Evolutionary conservation across 2,113 vertebrate species (phyloP).

Genomic region (Mugil cephalus): DNA sequence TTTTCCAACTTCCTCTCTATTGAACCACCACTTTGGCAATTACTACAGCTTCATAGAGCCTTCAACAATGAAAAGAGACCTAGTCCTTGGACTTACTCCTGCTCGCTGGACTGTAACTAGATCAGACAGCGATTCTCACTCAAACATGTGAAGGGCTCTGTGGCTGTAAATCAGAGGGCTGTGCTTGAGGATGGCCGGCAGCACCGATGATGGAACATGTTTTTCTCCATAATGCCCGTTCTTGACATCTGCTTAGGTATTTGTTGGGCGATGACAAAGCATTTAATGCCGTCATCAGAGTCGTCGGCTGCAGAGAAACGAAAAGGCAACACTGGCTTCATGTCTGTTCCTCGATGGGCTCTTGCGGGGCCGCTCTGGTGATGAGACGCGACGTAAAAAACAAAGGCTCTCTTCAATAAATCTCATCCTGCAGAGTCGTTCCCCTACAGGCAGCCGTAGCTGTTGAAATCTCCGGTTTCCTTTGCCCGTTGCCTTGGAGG

Average conservation of each 20-base stretch:
- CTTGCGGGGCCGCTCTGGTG: too few relatives aligned
- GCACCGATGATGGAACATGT: slow-evolving; percentile 37
- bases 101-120: slow-evolving; percentile 38
- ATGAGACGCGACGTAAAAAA: not conserved
- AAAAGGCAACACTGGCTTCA: not conserved
- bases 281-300: not conserved
- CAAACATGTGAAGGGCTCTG: slow-evolving; percentile 25
- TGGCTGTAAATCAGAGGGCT: slow-evolving; percentile 47
- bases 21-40: slow-evolving; percentile 84
- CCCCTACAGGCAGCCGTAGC: not conserved
- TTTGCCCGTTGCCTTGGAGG: not conserved
- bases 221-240: slow-evolving; percentile 41
- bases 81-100: slow-evolving; percentile 72
- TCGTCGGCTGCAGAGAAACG: not conserved
- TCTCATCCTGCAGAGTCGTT: not conserved
- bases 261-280: slow-evolving; percentile 47
- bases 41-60: slow-evolving; percentile 74
- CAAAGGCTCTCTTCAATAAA: not conserved
- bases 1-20: slow-evolving; percentile 80
- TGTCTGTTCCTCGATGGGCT: not conserved
- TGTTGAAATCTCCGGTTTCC: slow-evolving; percentile 4
- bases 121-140: slow-evolving; percentile 42
- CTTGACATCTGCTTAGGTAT: slow-evolving; percentile 49
- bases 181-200: not conserved
- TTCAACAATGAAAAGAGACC: slow-evolving; percentile 56